Evolutionary conservation across 2,888 invertebrate species (phyloP).

Genomic region (Caenorhabditis doughertyi): DNA sequence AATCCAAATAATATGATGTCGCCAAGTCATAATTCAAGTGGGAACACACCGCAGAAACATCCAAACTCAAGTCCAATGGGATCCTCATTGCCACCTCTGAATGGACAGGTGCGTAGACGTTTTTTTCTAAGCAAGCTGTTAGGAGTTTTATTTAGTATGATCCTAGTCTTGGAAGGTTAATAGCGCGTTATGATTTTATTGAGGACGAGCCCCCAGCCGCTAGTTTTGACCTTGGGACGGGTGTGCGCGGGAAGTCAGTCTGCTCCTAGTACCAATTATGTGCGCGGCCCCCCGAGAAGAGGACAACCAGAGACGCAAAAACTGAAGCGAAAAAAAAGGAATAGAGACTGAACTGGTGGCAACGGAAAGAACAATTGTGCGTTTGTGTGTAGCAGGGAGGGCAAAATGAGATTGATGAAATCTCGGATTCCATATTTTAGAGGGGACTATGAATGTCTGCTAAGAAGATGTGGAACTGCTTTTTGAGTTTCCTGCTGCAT

Average conservation of each 20-base stretch:
- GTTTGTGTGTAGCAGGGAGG: no score
- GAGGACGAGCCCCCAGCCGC: slow-evolving; percentile 55
- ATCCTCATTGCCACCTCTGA: slow-evolving; percentile 36
- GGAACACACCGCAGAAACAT: slow-evolving; percentile 22
- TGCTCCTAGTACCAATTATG: slow-evolving; percentile 64
- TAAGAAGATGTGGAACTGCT: no score
- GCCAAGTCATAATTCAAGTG: slow-evolving; percentile 25
- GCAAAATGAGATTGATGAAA: not conserved
- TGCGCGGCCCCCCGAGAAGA: slow-evolving; percentile 46
- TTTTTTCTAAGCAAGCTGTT: not conserved
- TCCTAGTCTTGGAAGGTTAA: slow-evolving; percentile 7
- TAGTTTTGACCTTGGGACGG: slow-evolving; percentile 54
- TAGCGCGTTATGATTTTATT: slow-evolving; percentile 59
- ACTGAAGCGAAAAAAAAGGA: slow-evolving; percentile 5
- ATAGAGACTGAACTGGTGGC: not conserved
- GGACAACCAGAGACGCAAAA: slow-evolving; percentile 28
- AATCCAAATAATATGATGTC: slow-evolving; percentile 28
- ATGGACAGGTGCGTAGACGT: slow-evolving; percentile 41
- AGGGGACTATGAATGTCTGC: no score
- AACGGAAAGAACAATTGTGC: slow-evolving; percentile 27
- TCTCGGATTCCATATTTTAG: not conserved
- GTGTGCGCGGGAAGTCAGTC: slow-evolving; percentile 44
- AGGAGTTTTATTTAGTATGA: not conserved
- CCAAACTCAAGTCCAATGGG: slow-evolving; percentile 40
- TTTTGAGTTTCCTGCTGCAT: not conserved